Conservation (phyloP, 2,113 vertebrate genomes). For the Lichenostomus cassidix region DNA sequence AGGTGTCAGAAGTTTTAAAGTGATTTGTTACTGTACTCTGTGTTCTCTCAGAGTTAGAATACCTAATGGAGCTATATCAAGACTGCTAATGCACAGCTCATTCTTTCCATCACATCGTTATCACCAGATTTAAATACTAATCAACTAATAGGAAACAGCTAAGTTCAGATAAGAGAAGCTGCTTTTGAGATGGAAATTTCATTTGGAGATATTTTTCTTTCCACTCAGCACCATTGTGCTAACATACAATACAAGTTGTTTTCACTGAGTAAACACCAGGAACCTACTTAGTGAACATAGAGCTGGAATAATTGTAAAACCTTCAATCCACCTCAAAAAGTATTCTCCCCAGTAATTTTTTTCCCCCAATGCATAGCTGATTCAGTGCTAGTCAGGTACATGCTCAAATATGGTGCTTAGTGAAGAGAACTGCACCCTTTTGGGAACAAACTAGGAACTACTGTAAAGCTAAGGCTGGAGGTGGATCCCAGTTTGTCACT, state of each 20-base stretch:
- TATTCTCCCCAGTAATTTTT: background rate
- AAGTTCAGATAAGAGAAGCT: background rate
- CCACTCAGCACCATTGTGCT: background rate
- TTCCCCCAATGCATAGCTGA: background rate
- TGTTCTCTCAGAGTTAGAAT: background rate
- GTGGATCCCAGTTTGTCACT: background rate
- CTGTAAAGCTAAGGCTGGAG: background rate
- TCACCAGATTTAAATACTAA: background rate
- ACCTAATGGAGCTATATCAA: background rate
- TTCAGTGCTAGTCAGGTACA: background rate
- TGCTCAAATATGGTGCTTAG: background rate
- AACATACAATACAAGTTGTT: background rate
- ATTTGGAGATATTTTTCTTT: background rate
- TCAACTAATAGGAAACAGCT: background rate
- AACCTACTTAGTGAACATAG: background rate
- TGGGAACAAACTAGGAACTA: background rate
- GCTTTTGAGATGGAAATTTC: background rate
- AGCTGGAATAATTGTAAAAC: background rate
- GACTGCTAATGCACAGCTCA: background rate
- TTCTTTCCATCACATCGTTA: slow-evolving; percentile 3
- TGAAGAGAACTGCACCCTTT: background rate
- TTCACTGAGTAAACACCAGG: background rate
- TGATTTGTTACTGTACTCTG: background rate
- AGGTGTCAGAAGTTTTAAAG: background rate
- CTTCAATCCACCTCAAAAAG: background rate